These are phyloP conservation scores for Synanthedon vespiformis DNA, from an alignment of 2,888 invertebrate genomes.

Conservation along the genomic window DNA sequence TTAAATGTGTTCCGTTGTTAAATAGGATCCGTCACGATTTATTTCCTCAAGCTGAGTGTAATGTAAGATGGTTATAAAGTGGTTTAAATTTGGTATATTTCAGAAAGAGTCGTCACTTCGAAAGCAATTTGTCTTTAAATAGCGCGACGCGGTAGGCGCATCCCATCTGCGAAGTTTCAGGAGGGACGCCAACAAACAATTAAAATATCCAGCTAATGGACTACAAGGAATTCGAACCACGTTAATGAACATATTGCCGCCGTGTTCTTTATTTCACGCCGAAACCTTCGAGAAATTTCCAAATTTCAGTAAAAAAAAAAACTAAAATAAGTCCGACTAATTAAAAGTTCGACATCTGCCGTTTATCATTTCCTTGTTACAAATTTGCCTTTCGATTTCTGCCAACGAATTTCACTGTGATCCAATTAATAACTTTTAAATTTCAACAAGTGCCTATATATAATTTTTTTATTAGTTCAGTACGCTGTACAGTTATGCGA, in stretches of 20 bases:
- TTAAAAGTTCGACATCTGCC: constrained; percentile 34
- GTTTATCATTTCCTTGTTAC: constrained; percentile 21
- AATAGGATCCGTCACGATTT: not conserved
- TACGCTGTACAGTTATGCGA: too few species aligned
- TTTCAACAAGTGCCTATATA: not conserved
- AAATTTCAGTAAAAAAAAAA: constrained; percentile 21
- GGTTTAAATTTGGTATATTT: constrained; percentile 16
- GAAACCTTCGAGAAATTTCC: constrained; percentile 2
- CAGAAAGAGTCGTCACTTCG: constrained; percentile 44
- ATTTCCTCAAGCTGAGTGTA: not conserved
- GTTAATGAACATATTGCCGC: constrained; percentile 63
- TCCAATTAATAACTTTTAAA: not conserved
- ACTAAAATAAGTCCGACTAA: constrained; percentile 21
- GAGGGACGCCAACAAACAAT: constrained; percentile 50
- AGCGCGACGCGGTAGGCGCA: constrained; percentile 50
- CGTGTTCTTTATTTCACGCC: constrained; percentile 18
- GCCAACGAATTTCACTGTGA: not conserved
- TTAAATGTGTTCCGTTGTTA: too few species aligned
- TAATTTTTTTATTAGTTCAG: not conserved
- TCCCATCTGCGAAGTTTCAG: constrained; percentile 61
- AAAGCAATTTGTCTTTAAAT: constrained; percentile 66
- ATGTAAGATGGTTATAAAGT: constrained; percentile 4
- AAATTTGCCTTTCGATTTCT: constrained; percentile 1
- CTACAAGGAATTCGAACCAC: constrained; percentile 51
- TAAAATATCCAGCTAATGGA: constrained; percentile 70